Percentiles rank a stretch among this genome's conserved stretches.
phyloP scores from a whole-genome alignment of 23 tunicate species.

The Pegea sp. region DNA sequence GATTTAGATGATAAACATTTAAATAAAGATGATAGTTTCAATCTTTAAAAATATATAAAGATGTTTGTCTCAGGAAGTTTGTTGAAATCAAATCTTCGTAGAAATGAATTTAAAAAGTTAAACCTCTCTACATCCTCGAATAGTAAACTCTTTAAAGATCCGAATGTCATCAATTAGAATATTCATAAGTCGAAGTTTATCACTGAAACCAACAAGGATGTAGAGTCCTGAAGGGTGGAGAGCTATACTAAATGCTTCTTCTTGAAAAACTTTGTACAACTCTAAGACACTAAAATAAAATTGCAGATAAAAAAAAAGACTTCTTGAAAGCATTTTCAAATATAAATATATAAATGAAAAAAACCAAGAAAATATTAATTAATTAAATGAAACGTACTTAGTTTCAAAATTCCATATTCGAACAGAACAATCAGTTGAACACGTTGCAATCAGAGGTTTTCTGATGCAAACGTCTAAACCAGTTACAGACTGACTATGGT shows the following conservation, averaged over 20 bases:
- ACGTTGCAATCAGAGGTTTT: conserved; percentile 93
- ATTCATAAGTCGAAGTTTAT: conserved; percentile 87
- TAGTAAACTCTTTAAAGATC: conserved; percentile 77
- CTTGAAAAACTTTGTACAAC: conserved; percentile 87
- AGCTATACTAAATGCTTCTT: conserved; percentile 89
- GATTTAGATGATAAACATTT: background rate
- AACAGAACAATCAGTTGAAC: conserved; percentile 75
- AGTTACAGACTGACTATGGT: conserved; percentile 65
- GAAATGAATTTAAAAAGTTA: background rate
- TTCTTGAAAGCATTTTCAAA: too few relatives aligned
- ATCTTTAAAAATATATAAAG: background rate
- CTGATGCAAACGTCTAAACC: conserved; percentile 87
- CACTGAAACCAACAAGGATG: conserved; percentile 95
- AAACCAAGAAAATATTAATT: background rate
- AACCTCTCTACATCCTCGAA: conserved; percentile 97
- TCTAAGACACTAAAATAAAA: conserved; percentile 29
- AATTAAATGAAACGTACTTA: conserved; percentile 15
- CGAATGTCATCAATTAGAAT: conserved; percentile 97
- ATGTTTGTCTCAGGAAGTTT: too few relatives aligned
- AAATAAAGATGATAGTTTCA: background rate
- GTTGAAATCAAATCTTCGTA: too few relatives aligned
- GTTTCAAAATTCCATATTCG: conserved; percentile 96
- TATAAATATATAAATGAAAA: too few relatives aligned
- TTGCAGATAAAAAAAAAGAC: too few relatives aligned
- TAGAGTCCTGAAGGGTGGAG: conserved; percentile 93